phyloP scores from a whole-genome alignment of 2,888 invertebrate species.

The Tachina grossa region DNA sequence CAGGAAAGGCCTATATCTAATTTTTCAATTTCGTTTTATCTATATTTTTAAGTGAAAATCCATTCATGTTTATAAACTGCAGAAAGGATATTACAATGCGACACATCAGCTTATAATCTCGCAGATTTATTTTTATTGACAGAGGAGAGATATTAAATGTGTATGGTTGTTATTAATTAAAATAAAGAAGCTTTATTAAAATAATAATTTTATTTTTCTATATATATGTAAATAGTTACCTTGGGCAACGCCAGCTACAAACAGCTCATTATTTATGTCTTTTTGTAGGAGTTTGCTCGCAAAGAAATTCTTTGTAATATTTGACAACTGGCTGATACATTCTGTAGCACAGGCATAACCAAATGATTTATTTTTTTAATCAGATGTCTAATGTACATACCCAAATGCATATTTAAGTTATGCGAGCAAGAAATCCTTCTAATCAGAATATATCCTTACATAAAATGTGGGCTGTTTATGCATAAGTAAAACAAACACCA shows the following conservation, averaged over 20 bases:
- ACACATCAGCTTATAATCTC: too few relatives aligned
- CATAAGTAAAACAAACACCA: background rate
- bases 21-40: too few relatives aligned
- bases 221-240: background rate
- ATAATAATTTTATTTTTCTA: background rate
- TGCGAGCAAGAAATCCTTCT: slow-evolving; percentile 16
- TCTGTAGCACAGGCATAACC: slow-evolving; percentile 1
- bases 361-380: slow-evolving; percentile 29
- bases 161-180: background rate
- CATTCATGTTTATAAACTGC: too few relatives aligned
- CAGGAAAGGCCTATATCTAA: too few relatives aligned
- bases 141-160: background rate
- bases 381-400: background rate
- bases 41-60: too few relatives aligned
- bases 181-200: background rate
- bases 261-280: background rate
- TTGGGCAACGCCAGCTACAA: background rate
- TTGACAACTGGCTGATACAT: slow-evolving; percentile 7
- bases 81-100: too few relatives aligned
- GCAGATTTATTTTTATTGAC: background rate
- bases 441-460: slow-evolving; percentile 34
- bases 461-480: slow-evolving; percentile 23
- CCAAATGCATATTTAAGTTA: slow-evolving; percentile 5
- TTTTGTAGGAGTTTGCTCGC: background rate
- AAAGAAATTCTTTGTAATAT: background rate